Evolutionary conservation across 1,140 invertebrate genomes (phyloP), one percentile per base, ranked within the genome.

Genomic region (Babylonia areolata): DNA sequence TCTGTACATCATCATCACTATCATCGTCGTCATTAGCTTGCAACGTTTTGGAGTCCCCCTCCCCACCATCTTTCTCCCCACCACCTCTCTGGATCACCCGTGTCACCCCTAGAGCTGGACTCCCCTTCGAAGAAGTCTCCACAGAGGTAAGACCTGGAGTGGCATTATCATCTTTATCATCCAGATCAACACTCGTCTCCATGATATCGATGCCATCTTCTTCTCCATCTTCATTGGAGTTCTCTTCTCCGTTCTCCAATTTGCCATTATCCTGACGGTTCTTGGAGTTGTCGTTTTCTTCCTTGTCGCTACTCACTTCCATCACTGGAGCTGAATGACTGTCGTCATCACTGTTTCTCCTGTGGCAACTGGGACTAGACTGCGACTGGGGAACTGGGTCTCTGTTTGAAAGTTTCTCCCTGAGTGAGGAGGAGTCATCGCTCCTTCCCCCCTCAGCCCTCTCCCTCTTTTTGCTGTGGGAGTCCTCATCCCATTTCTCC

Each of bases 1-100:
- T 84, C 39, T 73, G 82, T 28, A 73, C 64, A 84, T 84, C 82
- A 40, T 84, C 69, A 31, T 84, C 82, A 33, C 82, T 84, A 0
- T 84, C 82, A 0, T 84, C 82, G 17, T 58, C 35, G 5, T 84
- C 69, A 15, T 73, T 46, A 11, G 82, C 40, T 40, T 75, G 64
- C 17, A 84, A 64, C 15, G 69, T 46, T 33, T 64, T 40, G n/a
- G 82, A 42, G 69, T 73, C 69, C 31, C 40, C 82, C n/a, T 42
- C 69, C 31, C 54, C 81, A 15, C 35, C 58, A 28, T 71, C 81
- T 33, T 31, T 71, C 9, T 64, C 51, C 35, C 2, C 39, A 3
- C 58, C 64, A 12, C 11, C 82, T 31, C 42, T 15, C 2, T n/a
- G 40, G n/a, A 84, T 71, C 12, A 75, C 39, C 46, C 40, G 37